Percentiles rank a stretch among this genome's conserved stretches.
Evolutionary conservation across 2,113 vertebrate species (phyloP).

Genomic region (Archocentrus centrarchus): DNA sequence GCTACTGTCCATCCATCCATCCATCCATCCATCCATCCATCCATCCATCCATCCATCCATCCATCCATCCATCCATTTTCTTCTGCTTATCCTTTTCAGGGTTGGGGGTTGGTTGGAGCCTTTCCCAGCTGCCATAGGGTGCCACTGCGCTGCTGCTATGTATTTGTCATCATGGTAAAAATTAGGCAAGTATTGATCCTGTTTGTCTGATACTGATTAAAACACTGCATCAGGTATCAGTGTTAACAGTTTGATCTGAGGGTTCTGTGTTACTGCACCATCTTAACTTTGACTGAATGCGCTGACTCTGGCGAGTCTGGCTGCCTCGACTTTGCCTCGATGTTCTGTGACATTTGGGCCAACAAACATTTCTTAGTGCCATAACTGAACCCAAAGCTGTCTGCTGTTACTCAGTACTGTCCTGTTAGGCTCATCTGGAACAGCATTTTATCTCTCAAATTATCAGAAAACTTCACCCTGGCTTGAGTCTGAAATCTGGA

Average conservation of each 20-base stretch:
- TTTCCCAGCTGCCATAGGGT: no score
- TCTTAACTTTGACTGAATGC: not conserved
- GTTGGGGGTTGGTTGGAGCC: no score
- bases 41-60: no score
- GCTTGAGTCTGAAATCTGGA: not conserved
- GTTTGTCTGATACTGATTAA: not conserved
- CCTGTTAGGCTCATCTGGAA: no score
- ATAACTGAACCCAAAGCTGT: not conserved
- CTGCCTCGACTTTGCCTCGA: not conserved
- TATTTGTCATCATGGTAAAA: not conserved
- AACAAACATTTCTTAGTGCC: not conserved
- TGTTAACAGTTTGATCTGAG: not conserved
- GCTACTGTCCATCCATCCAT: not conserved
- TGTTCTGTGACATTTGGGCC: no score
- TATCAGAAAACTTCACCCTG: not conserved
- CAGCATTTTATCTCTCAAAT: no score
- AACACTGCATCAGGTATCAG: not conserved
- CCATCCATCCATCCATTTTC: no score
- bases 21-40: no score
- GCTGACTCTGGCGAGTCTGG: not conserved
- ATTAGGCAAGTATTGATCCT: accelerated
- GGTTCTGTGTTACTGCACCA: not conserved
- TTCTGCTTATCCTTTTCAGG: no score
- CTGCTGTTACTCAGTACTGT: no score
- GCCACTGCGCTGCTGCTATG: no score